A percentile compares a stretch with the other conserved stretches of the same genome.
These are phyloP conservation scores for Xestia rhomboidea DNA, from an alignment of 2,888 invertebrate genomes.

Conservation along the genomic window DNA sequence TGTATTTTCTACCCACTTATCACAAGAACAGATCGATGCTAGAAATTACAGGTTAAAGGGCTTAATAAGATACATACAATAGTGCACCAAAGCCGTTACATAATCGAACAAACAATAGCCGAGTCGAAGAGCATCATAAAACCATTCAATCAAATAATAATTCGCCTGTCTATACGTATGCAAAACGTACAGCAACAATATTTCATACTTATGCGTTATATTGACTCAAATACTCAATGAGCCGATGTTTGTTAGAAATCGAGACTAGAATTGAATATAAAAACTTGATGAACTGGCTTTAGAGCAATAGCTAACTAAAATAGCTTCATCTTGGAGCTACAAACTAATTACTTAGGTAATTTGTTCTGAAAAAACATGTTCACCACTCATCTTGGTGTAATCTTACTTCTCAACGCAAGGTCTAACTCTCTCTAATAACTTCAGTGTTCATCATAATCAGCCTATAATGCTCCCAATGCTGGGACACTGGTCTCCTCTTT, in stretches of 20 bases:
- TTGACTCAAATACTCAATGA: slow-evolving; percentile 49
- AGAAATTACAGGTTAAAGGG: slow-evolving; percentile 17
- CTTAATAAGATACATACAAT: slow-evolving; percentile 18
- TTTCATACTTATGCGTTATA: slow-evolving; percentile 54
- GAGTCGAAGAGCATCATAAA: slow-evolving; percentile 28
- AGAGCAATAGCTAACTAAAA: not conserved
- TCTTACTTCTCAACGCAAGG: not conserved
- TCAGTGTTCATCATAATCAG: not conserved
- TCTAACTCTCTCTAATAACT: not conserved
- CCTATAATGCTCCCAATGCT: too few species aligned
- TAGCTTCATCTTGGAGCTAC: not conserved
- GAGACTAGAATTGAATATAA: slow-evolving; percentile 15
- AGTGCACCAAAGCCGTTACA: slow-evolving; percentile 11
- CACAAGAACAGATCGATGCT: slow-evolving; percentile 13
- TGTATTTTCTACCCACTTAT: not conserved
- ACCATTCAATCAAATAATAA: slow-evolving; percentile 50
- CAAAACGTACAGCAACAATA: slow-evolving; percentile 29
- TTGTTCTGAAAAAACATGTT: not conserved
- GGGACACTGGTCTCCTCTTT: too few species aligned
- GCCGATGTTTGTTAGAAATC: slow-evolving; percentile 27
- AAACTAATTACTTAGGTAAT: not conserved
- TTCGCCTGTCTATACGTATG: slow-evolving; percentile 23
- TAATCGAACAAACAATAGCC: slow-evolving; percentile 4
- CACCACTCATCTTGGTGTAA: not conserved
- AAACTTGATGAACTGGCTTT: not conserved